A percentile compares a stretch with the other conserved stretches of the same genome.
These are phyloP conservation scores for Sebastes cheni DNA, from an alignment of 2,797 vertebrate species.

Conservation along the genomic window DNA sequence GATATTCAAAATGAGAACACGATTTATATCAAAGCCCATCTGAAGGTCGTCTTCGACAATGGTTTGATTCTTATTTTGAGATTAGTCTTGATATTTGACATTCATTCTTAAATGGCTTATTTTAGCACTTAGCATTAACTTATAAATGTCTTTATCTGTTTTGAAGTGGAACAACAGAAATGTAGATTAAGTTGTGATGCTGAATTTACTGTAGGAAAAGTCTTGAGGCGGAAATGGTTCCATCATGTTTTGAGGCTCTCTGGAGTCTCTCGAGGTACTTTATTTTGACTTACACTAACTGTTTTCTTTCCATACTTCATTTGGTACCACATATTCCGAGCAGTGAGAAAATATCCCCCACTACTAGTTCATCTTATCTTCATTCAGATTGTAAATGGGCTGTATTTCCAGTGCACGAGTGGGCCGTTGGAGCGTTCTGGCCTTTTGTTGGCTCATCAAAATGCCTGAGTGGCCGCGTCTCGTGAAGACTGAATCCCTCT, in stretches of 20 bases:
- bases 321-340: not conserved
- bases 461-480: conserved; percentile 35
- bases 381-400: conserved; percentile 17
- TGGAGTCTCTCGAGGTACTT: not conserved
- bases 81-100: not conserved
- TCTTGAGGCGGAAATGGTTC: not conserved
- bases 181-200: not conserved
- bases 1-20: not conserved
- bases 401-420: not conserved
- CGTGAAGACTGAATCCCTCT: conserved; percentile 22
- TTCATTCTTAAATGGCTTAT: not conserved
- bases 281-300: not conserved
- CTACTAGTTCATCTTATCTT: conserved; percentile 1
- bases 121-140: not conserved
- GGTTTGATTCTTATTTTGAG: not conserved
- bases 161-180: not conserved
- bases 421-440: conserved; percentile 14
- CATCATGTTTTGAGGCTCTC: not conserved
- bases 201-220: not conserved
- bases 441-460: conserved; percentile 54
- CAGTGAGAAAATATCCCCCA: not conserved
- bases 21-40: not conserved
- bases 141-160: not conserved
- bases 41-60: not conserved
- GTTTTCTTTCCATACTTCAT: conserved; percentile 1